Percentiles rank a stretch among this genome's conserved stretches.
phyloP scores from a whole-genome alignment of 2,797 vertebrate species.

The Coreius guichenoti region DNA sequence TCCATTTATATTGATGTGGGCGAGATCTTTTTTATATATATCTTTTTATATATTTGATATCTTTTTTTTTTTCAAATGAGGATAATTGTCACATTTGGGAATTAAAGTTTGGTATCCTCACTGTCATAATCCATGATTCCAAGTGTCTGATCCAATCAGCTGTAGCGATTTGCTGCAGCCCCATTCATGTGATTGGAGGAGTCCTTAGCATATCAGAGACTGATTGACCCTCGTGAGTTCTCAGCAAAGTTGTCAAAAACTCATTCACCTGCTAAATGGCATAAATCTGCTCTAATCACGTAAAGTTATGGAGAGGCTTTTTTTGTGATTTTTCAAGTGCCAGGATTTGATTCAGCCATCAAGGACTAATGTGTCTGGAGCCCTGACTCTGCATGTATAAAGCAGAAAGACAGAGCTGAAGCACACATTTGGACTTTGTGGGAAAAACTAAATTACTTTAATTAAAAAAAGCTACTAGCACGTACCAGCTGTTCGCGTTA shows the following conservation, averaged over 20 bases:
- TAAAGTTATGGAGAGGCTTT: constrained; percentile 66
- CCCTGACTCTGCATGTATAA: constrained; percentile 52
- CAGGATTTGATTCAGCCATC: constrained; percentile 51
- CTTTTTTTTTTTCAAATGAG: neutral
- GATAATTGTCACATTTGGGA: constrained; percentile 11
- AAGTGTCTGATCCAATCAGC: constrained; percentile 31
- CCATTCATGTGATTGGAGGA: constrained; percentile 63
- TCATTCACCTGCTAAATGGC: constrained; percentile 44
- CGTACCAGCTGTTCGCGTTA: constrained; percentile 52
- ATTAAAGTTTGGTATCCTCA: constrained; percentile 7
- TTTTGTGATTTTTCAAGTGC: constrained; percentile 63
- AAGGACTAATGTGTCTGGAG: constrained; percentile 37
- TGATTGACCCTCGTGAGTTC: constrained; percentile 65
- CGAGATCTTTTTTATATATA: neutral
- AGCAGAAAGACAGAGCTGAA: constrained; percentile 33
- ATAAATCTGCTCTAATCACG: constrained; percentile 72
- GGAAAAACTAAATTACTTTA: constrained; percentile 44
- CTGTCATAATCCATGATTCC: neutral
- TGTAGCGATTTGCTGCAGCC: constrained; percentile 59
- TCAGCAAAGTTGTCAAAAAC: constrained; percentile 38
- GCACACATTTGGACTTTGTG: constrained; percentile 12
- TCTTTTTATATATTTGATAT: neutral
- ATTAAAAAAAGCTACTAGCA: constrained; percentile 50
- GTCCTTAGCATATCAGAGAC: constrained; percentile 62
- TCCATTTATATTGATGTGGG: neutral